Evolutionary conservation across 2,113 vertebrate genomes (phyloP).

Genomic region (Heloderma charlesbogerti): DNA sequence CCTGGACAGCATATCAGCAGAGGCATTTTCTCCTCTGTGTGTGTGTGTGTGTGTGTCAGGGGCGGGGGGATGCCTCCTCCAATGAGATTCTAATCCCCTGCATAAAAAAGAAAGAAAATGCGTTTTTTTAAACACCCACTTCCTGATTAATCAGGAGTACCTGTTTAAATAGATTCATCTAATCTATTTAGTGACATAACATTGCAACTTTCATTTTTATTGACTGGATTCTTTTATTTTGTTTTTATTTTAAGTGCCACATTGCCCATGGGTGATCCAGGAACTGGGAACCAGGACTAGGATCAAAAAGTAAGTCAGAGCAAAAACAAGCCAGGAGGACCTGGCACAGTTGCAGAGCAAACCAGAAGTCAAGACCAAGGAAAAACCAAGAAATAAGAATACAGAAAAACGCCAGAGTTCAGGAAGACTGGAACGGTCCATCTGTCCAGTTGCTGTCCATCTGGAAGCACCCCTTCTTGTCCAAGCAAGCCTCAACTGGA

Average conservation of each 20-base stretch:
- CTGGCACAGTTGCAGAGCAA: background rate
- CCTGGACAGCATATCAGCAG: background rate
- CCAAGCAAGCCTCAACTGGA: background rate
- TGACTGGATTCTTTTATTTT: background rate
- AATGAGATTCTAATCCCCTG: background rate
- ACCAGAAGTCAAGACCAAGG: too few relatives aligned
- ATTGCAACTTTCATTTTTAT: background rate
- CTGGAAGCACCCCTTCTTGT: too few relatives aligned
- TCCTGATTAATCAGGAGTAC: background rate
- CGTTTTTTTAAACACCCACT: background rate
- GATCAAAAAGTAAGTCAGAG: too few relatives aligned
- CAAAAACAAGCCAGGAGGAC: background rate
- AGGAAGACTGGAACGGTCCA: background rate
- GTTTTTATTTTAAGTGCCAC: too few relatives aligned
- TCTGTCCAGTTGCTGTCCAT: background rate
- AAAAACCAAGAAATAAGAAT: background rate
- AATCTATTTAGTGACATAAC: background rate
- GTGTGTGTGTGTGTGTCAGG: background rate
- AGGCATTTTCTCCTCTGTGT: background rate
- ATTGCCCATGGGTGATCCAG: background rate
- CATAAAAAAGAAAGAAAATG: background rate
- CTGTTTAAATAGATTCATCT: background rate
- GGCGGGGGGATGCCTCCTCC: background rate
- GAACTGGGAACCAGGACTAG: background rate
- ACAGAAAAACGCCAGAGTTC: too few relatives aligned